Evolutionary conservation across 2,888 invertebrate genomes (phyloP), one percentile per base, ranked within the genome.

Genomic region (Gastrophysa polygoni): DNA sequence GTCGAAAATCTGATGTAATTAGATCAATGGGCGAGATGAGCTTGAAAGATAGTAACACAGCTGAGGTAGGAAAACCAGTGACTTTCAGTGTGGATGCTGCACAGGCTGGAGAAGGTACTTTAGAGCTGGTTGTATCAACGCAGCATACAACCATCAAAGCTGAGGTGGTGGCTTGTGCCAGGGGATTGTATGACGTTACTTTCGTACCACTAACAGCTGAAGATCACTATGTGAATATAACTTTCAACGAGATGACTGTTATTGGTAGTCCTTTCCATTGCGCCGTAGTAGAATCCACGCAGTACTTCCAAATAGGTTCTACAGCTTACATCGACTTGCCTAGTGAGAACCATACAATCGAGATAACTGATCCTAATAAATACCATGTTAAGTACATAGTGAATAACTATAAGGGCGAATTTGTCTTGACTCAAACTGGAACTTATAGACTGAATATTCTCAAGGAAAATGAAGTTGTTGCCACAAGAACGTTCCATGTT

Each of bases 41-140:
- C 80, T 74, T 66, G 79, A 83, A 55, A 82, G 85, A 75, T 67
- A 28, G 71, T 6, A 72, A 81, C 77, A 32, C 85, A 78, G 67
- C 86, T 76, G 89, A 91, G 79, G 86, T 95, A 8, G 93, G 93
- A 3, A 91, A 93, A 73, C 92, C 95, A 0, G 91, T 95, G 0
- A 95, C 95, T 0, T 95, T 95, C 79, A 93, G 93, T 71, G 96
- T 97, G 32, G 96, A 97, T 82, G 96, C 96, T 1, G 94, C 95
- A 0, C 93, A 95, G 74, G 96, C 97, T 1, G 97, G 97, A 0
- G 95, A 96, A 80, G 97, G 97, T 1, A 95, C 95, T 0, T 83
- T 96, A 2, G 96, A 96, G 76, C 84, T 96, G 14, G 95, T 96
- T 0, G 95, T 96, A 0, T 95, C 95, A 50, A 96, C 95, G 0